Conservation (phyloP, 2,113 vertebrate species). For the Ailuropoda melanoleuca region DNA sequence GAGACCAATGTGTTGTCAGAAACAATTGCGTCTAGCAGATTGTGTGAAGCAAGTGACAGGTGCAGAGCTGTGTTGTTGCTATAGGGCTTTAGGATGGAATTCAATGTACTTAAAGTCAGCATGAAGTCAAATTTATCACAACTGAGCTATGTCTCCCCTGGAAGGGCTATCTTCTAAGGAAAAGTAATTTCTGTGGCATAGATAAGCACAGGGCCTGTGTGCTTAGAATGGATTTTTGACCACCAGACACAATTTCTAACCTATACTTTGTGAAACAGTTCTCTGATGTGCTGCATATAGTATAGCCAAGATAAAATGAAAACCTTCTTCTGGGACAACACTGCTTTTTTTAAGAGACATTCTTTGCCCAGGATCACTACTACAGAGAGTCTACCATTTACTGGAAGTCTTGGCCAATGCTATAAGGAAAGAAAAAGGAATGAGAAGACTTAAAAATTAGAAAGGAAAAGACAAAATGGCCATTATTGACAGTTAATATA, state of each 20-base stretch:
- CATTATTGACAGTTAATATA: not conserved
- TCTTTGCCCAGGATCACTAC: not conserved
- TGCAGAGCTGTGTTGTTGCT: not conserved
- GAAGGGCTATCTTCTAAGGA: not conserved
- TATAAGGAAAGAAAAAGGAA: conserved; percentile 15
- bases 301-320: not conserved
- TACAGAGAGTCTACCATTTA: not conserved
- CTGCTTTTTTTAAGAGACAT: not conserved
- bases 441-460: not conserved
- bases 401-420: not conserved
- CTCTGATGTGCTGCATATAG: not conserved
- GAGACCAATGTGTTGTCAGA: not conserved
- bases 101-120: not conserved
- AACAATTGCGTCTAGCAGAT: not conserved
- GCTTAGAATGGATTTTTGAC: not conserved
- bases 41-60: not conserved
- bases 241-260: not conserved
- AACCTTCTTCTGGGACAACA: not conserved
- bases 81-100: not conserved
- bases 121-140: not conserved
- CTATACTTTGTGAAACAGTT: not conserved
- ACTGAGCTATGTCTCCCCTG: not conserved
- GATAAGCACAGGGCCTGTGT: not conserved
- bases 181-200: not conserved
- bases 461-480: conserved; percentile 8